These are phyloP conservation scores for Polydrusus tereticollis DNA, from an alignment of 2,888 invertebrate genomes.

Conservation along the genomic window DNA sequence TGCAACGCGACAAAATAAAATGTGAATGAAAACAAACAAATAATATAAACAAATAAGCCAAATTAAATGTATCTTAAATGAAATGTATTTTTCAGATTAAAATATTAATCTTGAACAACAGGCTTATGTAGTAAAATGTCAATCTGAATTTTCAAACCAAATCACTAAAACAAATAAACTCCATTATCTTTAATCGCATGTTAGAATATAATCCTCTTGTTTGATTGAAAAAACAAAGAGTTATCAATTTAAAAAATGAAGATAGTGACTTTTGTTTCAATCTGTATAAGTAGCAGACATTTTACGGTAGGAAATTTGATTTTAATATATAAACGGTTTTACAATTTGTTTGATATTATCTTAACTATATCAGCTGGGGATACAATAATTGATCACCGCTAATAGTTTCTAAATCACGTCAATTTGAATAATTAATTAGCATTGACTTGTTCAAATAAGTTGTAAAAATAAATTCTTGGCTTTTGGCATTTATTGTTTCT, in stretches of 20 bases:
- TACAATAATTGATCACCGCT: constrained; percentile 14
- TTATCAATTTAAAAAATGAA: too few species aligned
- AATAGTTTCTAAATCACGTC: neutral
- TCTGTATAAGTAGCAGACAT: neutral
- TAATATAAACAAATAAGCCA: neutral
- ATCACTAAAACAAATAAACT: constrained; percentile 35
- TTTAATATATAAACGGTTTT: neutral
- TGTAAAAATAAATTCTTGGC: neutral
- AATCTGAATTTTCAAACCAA: constrained; percentile 7
- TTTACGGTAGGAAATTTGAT: neutral
- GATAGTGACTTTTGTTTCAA: neutral
- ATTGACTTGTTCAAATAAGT: neutral
- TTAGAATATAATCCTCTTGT: constrained; percentile 16
- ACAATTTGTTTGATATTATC: constrained; percentile 18
- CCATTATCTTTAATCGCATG: constrained; percentile 29
- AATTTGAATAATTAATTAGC: constrained; percentile 14
- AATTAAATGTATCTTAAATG: too few species aligned
- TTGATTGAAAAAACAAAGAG: constrained; percentile 9
- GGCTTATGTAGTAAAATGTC: neutral
- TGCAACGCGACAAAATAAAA: constrained; percentile 3
- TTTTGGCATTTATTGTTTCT: neutral
- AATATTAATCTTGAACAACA: neutral
- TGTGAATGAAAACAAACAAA: neutral
- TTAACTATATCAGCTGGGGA: constrained; percentile 2
- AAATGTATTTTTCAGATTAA: neutral